Conservation (phyloP, 2,113 vertebrate species). For the Cryptoleucopteryx plumbea region DNA sequence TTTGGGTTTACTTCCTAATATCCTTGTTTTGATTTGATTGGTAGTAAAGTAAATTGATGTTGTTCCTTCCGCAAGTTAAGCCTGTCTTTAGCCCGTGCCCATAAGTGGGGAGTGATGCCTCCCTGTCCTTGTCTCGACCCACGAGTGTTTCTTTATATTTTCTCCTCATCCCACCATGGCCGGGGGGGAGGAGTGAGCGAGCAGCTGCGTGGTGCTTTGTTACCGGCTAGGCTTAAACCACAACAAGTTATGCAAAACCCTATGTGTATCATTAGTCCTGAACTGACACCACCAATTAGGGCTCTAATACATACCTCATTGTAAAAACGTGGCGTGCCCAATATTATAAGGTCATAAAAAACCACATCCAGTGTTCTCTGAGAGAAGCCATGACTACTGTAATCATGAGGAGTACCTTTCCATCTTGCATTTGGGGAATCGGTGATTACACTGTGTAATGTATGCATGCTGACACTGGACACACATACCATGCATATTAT, state of each 20-base stretch:
- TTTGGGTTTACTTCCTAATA: too few relatives aligned
- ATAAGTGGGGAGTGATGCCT: too few relatives aligned
- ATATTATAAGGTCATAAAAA: not conserved
- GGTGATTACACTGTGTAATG: not conserved
- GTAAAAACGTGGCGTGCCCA: not conserved
- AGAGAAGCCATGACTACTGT: not conserved
- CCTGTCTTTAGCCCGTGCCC: too few relatives aligned
- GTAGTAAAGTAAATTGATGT: too few relatives aligned
- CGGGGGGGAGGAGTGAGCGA: too few relatives aligned
- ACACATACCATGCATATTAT: fast-evolving
- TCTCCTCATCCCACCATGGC: too few relatives aligned
- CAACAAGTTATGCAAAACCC: not conserved
- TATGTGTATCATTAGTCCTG: not conserved
- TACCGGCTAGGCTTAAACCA: too few relatives aligned
- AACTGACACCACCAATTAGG: not conserved
- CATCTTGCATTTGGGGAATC: not conserved
- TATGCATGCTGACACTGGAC: not conserved
- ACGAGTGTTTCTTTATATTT: too few relatives aligned
- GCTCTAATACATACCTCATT: not conserved
- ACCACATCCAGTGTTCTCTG: not conserved
- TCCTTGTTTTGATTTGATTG: too few relatives aligned
- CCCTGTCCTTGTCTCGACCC: too few relatives aligned
- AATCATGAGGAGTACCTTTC: not conserved
- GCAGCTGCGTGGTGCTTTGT: too few relatives aligned
- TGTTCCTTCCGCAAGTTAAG: too few relatives aligned